Evolutionary conservation across 2,888 invertebrate genomes (phyloP), one percentile per base, ranked within the genome.

Genomic region (Cheilosia soror): DNA sequence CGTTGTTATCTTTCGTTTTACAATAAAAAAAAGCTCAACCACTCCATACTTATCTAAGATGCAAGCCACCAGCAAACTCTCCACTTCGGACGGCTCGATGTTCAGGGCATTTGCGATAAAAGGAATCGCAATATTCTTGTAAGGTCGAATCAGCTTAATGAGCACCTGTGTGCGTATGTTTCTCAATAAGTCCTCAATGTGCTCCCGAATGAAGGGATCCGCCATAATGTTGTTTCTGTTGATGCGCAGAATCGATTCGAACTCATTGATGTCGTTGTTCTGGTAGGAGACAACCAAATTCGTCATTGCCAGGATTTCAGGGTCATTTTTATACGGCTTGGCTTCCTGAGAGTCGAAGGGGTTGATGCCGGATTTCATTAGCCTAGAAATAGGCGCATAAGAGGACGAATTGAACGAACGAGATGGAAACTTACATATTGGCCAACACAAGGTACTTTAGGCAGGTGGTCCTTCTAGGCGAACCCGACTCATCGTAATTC

Each of bases 331-430:
- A 92, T 99, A 99, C 0, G 99, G 99, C 91, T 99, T 99, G 0
- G 99, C 99, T 93, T 99, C 99, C 93, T 99, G 99, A 0, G 99
- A 99, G 93, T 99, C 99, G 92, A 99, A 99, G 0, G 99, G 99
- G 93, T 99, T 99, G 88, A 99, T 99, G 44, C 98, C 99, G 4
- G 99, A 99, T 92, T 99, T 99, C 98, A 99, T 99, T 87, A 99
- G 93, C 97, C 97, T 97, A 89, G 0, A 57, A 68, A 60, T 9
- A 0, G 5, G 11, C 7, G 4, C 0, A 7, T 63, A 7, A 51
- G 5, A 37, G 29, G 4, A 5, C 2, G 13, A 29, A 1, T 2
- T 5, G 2, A 9, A 9, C 11, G 6, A 4, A 1, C 0, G 13
- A 2, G 29, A n/a, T 4, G 25, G 9, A 6, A 7, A 95, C 97